These are phyloP conservation scores for Pristionchus japonicus DNA, from an alignment of 2,888 invertebrate species.

Conservation along the genomic window DNA sequence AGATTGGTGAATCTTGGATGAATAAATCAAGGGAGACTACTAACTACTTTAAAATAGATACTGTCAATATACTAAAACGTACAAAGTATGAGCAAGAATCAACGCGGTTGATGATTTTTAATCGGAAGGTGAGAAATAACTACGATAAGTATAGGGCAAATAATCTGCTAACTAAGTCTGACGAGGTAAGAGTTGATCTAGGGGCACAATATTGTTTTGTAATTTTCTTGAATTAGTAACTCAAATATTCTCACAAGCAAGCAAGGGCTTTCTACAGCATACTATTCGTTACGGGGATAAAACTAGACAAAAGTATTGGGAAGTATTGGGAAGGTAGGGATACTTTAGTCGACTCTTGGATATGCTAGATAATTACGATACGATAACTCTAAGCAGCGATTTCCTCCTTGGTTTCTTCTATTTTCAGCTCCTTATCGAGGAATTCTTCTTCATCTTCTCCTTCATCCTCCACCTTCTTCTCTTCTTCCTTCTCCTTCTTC, in stretches of 20 bases:
- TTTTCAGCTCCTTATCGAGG: neutral
- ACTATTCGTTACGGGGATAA: neutral
- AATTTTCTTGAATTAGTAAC: neutral
- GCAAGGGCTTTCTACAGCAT: neutral
- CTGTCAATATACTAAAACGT: neutral
- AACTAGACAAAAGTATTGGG: neutral
- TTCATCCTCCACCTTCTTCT: neutral
- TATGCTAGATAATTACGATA: neutral
- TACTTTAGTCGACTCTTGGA: neutral
- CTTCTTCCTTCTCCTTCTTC: neutral
- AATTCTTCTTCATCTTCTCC: neutral
- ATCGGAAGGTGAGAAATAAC: neutral
- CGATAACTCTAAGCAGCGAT: conserved; percentile 1
- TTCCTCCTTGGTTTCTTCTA: neutral
- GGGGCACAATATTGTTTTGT: neutral
- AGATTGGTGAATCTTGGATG: neutral
- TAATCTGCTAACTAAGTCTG: neutral
- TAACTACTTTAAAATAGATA: neutral
- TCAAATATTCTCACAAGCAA: neutral
- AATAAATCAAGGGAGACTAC: neutral
- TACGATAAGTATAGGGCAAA: neutral
- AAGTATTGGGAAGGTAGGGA: neutral
- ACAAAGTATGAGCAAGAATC: conserved; percentile 1
- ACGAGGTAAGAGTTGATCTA: neutral
- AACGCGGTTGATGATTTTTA: neutral